Evolutionary conservation across 2,797 vertebrate species (phyloP).

Genomic region (Alectoris magna): DNA sequence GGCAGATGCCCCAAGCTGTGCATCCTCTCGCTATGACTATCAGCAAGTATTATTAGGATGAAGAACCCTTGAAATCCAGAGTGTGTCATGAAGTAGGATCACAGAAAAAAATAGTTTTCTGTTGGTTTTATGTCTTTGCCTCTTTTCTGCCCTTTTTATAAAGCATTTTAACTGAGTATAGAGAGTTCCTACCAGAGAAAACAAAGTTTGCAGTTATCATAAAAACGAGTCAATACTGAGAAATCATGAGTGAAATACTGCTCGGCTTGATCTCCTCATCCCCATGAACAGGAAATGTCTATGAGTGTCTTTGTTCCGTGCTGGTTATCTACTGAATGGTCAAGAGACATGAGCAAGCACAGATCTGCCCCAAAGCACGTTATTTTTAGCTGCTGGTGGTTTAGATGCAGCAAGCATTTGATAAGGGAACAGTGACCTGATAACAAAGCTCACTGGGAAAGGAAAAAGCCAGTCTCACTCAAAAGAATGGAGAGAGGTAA

Average conservation of each 20-base stretch:
- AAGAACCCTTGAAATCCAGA: neutral
- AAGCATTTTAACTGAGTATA: neutral
- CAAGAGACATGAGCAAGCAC: neutral
- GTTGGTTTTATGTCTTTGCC: neutral
- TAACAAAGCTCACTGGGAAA: neutral
- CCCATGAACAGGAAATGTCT: neutral
- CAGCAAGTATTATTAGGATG: neutral
- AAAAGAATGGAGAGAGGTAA: neutral
- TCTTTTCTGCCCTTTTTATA: neutral
- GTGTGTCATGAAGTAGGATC: neutral
- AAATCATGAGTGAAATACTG: neutral
- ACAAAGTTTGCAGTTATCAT: neutral
- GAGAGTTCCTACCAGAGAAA: neutral
- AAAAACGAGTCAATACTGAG: neutral
- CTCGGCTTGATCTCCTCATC: neutral
- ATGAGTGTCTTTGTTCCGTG: neutral
- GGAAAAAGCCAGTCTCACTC: neutral
- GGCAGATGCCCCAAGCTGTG: neutral
- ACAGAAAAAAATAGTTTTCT: neutral
- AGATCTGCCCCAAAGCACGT: neutral
- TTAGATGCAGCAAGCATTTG: neutral
- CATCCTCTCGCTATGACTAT: too few relatives aligned
- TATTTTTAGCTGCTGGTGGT: neutral
- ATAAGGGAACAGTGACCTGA: neutral
- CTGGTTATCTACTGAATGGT: neutral